Evolutionary conservation across 2,113 vertebrate species (phyloP).

Genomic region (Willisornis vidua): DNA sequence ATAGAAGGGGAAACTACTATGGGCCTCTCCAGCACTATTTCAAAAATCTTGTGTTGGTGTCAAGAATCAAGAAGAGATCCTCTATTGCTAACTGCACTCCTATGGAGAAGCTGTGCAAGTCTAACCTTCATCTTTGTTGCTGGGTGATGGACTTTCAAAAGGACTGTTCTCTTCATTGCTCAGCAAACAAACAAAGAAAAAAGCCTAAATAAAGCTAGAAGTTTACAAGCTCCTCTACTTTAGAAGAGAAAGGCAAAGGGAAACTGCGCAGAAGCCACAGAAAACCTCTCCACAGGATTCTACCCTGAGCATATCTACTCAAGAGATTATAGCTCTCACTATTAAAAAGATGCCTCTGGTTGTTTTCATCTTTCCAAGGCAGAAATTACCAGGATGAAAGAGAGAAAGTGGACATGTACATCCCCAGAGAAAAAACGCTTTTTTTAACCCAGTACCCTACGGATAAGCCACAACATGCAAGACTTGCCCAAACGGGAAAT

Average conservation of each 20-base stretch:
- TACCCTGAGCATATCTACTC: background rate
- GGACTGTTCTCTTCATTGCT: background rate
- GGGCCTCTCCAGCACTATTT: background rate
- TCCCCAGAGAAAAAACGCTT: accelerated
- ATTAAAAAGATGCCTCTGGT: background rate
- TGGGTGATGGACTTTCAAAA: background rate
- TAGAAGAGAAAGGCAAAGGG: background rate
- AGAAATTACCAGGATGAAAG: background rate
- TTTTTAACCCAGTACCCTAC: background rate
- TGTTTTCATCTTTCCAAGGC: background rate
- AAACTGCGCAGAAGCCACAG: background rate
- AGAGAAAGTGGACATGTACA: background rate
- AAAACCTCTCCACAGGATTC: background rate
- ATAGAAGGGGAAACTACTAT: background rate
- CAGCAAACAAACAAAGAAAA: background rate
- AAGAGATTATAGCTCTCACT: background rate
- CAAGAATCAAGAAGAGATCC: background rate
- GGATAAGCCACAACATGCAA: background rate
- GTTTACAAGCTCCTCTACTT: background rate
- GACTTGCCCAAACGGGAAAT: background rate
- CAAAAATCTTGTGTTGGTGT: background rate
- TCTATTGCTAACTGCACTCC: background rate
- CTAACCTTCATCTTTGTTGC: background rate
- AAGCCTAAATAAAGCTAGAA: background rate
- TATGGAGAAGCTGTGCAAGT: background rate